Evolutionary conservation across 2,113 vertebrate genomes (phyloP).

Genomic region (Suncus etruscus): DNA sequence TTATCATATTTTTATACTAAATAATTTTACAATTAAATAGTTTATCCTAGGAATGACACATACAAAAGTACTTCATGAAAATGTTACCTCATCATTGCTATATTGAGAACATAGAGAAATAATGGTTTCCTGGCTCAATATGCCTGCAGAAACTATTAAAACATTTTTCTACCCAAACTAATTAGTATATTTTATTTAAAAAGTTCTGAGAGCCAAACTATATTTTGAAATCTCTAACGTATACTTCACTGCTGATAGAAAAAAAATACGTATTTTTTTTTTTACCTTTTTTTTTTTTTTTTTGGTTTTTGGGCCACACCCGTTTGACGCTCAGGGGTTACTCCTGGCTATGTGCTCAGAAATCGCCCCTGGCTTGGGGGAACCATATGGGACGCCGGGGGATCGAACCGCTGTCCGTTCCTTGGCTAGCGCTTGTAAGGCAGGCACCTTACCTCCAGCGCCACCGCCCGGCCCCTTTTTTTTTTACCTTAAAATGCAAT

Average conservation of each 20-base stretch:
- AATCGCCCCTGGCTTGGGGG: too few relatives aligned
- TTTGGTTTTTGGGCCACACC: too few relatives aligned
- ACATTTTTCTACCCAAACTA: not conserved
- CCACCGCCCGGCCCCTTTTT: too few relatives aligned
- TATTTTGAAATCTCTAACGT: not conserved
- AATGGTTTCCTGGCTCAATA: not conserved
- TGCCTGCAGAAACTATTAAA: not conserved
- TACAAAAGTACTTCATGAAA: not conserved
- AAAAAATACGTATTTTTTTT: not conserved
- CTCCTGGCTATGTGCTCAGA: too few relatives aligned
- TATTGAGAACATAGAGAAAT: not conserved
- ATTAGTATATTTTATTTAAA: slow-evolving; percentile 10
- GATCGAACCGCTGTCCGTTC: too few relatives aligned
- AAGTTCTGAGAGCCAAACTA: not conserved
- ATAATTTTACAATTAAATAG: slow-evolving; percentile 23
- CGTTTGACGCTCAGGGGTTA: too few relatives aligned
- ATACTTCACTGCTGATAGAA: not conserved
- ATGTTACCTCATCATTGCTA: not conserved
- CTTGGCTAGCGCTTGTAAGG: too few relatives aligned
- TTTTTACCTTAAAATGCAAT: slow-evolving; percentile 25
- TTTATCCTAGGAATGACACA: not conserved
- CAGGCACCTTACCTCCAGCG: too few relatives aligned
- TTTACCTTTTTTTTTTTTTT: too few relatives aligned
- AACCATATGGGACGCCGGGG: too few relatives aligned
- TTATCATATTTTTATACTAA: slow-evolving; percentile 12